Percentiles rank a stretch among this genome's conserved stretches.
Conservation (phyloP, 2,888 invertebrate genomes). For the Fragum fragum region DNA sequence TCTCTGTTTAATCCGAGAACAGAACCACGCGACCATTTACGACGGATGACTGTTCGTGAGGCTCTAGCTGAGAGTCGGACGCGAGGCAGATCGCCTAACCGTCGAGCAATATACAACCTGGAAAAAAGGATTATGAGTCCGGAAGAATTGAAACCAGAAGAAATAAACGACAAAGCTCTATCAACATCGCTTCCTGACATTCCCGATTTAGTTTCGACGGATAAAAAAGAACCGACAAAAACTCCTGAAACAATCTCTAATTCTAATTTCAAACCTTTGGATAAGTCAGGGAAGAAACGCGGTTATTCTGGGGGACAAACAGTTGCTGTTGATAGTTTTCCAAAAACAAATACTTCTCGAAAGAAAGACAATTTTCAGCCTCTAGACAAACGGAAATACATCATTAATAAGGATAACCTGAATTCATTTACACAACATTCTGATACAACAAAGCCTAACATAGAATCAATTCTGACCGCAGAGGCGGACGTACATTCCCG, state of each 20-base stretch:
- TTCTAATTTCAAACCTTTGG: constrained; percentile 9
- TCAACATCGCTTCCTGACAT: constrained; percentile 59
- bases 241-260: neutral
- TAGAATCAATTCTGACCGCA: neutral
- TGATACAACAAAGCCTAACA: neutral
- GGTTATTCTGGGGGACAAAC: constrained; percentile 42
- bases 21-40: constrained; percentile 72
- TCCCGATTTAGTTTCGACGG: constrained; percentile 36
- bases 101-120: constrained; percentile 46
- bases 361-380: constrained; percentile 42
- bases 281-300: constrained; percentile 27
- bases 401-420: constrained; percentile 45
- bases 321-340: neutral
- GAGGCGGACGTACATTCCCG: constrained; percentile 17
- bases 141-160: neutral
- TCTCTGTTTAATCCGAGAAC: constrained; percentile 56
- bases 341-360: neutral
- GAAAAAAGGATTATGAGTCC: constrained; percentile 51
- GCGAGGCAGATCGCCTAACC: constrained; percentile 60
- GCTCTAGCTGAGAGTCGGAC: constrained; percentile 69
- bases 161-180: constrained; percentile 18
- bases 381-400: constrained; percentile 67
- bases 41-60: constrained; percentile 77
- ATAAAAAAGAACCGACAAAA: constrained; percentile 7
- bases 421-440: neutral